These are phyloP conservation scores for Eupithecia subfuscata DNA, from an alignment of 2,888 invertebrate genomes.

Conservation along the genomic window DNA sequence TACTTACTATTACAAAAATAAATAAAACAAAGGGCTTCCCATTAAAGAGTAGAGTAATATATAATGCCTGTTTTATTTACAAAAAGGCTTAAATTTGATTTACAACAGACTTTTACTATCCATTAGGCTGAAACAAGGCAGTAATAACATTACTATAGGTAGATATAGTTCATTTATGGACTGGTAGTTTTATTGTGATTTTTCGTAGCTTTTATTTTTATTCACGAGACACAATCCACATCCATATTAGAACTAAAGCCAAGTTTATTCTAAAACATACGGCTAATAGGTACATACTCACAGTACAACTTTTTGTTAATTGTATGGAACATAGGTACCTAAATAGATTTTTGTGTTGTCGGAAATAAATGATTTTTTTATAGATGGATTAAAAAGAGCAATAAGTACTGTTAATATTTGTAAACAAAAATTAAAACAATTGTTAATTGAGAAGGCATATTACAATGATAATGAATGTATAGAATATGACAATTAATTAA, in stretches of 20 bases:
- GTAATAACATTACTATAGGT: constrained; percentile 4
- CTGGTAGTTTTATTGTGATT: background rate
- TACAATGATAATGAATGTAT: no score
- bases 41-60: background rate
- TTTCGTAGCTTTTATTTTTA: background rate
- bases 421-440: no score
- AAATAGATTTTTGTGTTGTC: no score
- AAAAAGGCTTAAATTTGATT: constrained; percentile 20
- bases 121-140: constrained; percentile 16
- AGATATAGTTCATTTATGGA: constrained; percentile 8
- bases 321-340: no score
- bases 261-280: background rate
- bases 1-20: background rate
- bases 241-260: background rate
- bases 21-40: background rate
- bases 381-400: no score
- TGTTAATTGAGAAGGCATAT: no score
- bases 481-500: no score
- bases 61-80: constrained; percentile 16
- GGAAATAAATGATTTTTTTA: no score
- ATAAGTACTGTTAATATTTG: no score
- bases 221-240: background rate
- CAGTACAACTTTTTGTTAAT: no score
- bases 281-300: no score
- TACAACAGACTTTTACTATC: constrained; percentile 25